These are phyloP conservation scores for Acleris holmiana DNA, from an alignment of 2,888 invertebrate genomes.

Conservation along the genomic window DNA sequence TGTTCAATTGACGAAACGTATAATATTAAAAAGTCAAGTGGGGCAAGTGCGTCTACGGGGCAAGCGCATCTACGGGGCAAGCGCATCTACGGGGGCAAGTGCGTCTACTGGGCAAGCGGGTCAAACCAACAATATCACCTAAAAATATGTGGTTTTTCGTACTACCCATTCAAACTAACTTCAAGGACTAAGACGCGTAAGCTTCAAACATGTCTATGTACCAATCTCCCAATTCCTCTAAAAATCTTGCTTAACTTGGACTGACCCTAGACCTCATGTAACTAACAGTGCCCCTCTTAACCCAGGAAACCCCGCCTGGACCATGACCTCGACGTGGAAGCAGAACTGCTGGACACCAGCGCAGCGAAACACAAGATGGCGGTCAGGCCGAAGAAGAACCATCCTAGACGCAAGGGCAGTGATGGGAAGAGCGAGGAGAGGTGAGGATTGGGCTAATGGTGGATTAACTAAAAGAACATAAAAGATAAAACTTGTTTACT, in stretches of 20 bases:
- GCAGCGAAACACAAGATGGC: conserved; percentile 91
- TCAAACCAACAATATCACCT: no score
- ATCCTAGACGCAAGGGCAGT: conserved; percentile 66
- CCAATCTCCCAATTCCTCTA: conserved; percentile 1
- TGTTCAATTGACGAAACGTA: no score
- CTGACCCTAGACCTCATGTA: conserved; percentile 23
- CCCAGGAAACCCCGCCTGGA: conserved; percentile 84
- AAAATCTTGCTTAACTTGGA: background rate
- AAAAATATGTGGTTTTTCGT: no score
- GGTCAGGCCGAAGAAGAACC: conserved; percentile 88
- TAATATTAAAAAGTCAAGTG: no score
- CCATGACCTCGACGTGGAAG: conserved; percentile 85
- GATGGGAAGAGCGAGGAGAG: conserved; percentile 43
- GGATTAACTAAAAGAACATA: no score
- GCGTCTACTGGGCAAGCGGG: no score
- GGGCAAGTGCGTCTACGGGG: no score
- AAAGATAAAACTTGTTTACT: no score
- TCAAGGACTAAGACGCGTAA: background rate
- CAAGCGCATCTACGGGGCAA: no score
- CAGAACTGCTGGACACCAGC: conserved; percentile 87
- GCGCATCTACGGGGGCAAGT: no score
- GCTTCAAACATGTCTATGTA: background rate
- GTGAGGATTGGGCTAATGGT: conserved; percentile 35
- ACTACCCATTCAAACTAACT: no score
- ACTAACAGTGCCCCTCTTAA: conserved; percentile 46